These are phyloP conservation scores for Zelostemma sp. DNA, from an alignment of 1,140 invertebrate species.

Conservation along the genomic window DNA sequence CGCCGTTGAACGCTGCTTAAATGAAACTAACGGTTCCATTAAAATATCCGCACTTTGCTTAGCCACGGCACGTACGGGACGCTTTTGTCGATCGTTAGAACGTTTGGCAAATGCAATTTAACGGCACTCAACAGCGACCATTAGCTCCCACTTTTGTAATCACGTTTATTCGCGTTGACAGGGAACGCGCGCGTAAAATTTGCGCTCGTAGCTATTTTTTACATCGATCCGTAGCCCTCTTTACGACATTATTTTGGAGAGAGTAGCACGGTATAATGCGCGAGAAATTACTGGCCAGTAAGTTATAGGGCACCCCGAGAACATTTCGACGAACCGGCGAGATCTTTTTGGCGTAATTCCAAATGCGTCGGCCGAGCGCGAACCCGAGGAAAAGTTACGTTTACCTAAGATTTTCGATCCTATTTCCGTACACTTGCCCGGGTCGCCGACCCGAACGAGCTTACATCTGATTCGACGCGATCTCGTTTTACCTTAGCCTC, in stretches of 20 bases:
- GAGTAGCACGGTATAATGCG: neutral
- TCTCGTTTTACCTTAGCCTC: slow-evolving; percentile 6
- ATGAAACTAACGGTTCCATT: slow-evolving; percentile 59
- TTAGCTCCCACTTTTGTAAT: slow-evolving; percentile 4
- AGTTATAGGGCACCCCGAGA: slow-evolving; percentile 26
- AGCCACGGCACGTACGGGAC: slow-evolving; percentile 20
- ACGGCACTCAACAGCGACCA: slow-evolving; percentile 11
- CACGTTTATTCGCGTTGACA: slow-evolving; percentile 27
- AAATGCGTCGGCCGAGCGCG: slow-evolving; percentile 49
- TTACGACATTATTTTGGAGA: no score
- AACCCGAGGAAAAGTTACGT: slow-evolving; percentile 60
- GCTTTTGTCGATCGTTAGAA: slow-evolving; percentile 41
- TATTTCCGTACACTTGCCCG: slow-evolving; percentile 56
- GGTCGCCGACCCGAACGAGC: slow-evolving; percentile 55
- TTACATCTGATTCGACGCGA: slow-evolving; percentile 40
- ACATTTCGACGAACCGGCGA: slow-evolving; percentile 43
- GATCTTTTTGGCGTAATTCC: slow-evolving; percentile 64
- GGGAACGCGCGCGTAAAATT: neutral
- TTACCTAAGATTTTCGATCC: slow-evolving; percentile 64
- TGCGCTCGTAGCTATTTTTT: no score
- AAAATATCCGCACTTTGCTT: slow-evolving; percentile 51
- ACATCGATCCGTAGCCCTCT: no score
- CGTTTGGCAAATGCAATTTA: slow-evolving; percentile 28
- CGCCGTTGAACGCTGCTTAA: slow-evolving; percentile 53
- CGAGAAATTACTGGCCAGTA: slow-evolving; percentile 14